phyloP scores from a whole-genome alignment of 2,888 invertebrate species.

The Cephus nigrinus region DNA sequence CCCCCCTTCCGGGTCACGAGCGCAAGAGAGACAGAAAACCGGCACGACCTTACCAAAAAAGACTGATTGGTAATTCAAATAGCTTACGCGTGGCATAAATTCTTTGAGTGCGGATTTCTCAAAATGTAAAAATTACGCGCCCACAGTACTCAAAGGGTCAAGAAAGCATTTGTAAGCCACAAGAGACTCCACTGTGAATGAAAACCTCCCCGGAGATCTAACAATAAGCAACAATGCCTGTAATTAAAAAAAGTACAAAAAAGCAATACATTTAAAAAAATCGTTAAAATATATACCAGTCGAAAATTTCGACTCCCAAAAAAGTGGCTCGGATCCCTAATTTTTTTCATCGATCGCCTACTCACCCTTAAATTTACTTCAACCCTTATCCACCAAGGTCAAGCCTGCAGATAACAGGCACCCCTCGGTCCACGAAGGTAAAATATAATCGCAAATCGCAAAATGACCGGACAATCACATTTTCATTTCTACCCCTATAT shows the following conservation, averaged over 20 bases:
- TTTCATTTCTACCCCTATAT: not conserved
- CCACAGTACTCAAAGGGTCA: too few relatives aligned
- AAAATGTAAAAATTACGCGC: too few relatives aligned
- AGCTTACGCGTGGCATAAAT: too few relatives aligned
- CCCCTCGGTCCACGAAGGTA: not conserved
- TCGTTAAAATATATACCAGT: too few relatives aligned
- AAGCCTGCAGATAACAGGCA: not conserved
- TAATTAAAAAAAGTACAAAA: not conserved
- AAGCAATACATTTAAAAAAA: not conserved
- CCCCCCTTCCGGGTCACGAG: too few relatives aligned
- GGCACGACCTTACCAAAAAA: too few relatives aligned
- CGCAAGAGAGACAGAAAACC: too few relatives aligned
- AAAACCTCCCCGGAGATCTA: not conserved
- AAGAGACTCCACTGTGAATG: not conserved
- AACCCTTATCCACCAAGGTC: not conserved
- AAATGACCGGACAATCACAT: not conserved
- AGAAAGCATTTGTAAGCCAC: too few relatives aligned
- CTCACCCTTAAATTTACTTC: not conserved
- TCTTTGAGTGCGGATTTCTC: too few relatives aligned
- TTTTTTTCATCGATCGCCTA: not conserved
- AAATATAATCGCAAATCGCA: not conserved
- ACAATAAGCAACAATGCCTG: not conserved
- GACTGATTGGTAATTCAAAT: too few relatives aligned
- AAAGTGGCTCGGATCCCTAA: not conserved
- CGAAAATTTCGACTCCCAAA: too few relatives aligned